Conservation (phyloP, 2,113 vertebrate genomes). For the Alethe castanea region DNA sequence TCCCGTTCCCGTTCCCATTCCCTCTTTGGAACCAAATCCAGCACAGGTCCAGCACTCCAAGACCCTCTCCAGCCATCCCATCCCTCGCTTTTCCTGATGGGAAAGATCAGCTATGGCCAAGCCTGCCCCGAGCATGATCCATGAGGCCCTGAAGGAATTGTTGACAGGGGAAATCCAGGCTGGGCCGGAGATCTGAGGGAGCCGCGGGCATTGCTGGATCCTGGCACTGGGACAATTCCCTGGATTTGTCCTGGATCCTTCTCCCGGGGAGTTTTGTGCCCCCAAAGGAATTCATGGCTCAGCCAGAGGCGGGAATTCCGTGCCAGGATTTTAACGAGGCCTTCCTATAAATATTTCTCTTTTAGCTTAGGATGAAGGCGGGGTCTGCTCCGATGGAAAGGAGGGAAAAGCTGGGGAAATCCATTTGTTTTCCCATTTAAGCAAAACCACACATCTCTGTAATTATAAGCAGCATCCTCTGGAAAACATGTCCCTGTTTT, state of each 20-base stretch:
- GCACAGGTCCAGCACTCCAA: rapidly evolving
- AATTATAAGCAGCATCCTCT: slow-evolving; percentile 12
- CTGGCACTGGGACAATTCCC: neutral
- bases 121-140: neutral
- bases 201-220: neutral
- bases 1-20: neutral
- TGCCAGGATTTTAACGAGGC: slow-evolving; percentile 32
- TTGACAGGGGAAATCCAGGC: slow-evolving; percentile 41
- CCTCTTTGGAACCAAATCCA: neutral
- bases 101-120: neutral
- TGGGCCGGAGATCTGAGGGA: neutral
- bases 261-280: neutral
- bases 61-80: neutral
- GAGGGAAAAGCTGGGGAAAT: neutral
- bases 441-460: slow-evolving; percentile 11
- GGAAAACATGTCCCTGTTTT: neutral
- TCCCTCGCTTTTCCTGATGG: neutral
- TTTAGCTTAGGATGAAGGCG: neutral
- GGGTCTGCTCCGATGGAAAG: neutral
- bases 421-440: slow-evolving; percentile 39
- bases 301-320: neutral
- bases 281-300: neutral
- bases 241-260: slow-evolving; percentile 8
- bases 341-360: slow-evolving; percentile 50
- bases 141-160: neutral